Percentiles rank a stretch among this genome's conserved stretches.
Conservation (phyloP, 2,888 invertebrate genomes). For the Nomada flava region DNA sequence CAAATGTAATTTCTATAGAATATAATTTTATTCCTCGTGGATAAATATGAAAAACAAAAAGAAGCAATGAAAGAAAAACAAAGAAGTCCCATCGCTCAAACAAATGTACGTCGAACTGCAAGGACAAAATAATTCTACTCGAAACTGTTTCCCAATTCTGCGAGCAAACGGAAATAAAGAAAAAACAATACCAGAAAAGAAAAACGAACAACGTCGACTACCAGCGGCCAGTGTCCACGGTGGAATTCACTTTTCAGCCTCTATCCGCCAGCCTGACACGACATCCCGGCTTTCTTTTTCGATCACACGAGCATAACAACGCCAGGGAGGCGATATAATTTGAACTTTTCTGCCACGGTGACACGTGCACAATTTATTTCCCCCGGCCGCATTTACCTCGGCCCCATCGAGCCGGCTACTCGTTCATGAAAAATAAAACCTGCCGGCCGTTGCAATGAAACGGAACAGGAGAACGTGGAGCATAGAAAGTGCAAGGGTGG, state of each 20-base stretch:
- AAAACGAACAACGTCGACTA: not conserved
- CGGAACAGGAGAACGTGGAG: conserved; percentile 61
- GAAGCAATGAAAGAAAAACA: not conserved
- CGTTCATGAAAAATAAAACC: conserved; percentile 64
- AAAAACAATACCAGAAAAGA: not conserved
- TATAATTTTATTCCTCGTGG: too few species aligned
- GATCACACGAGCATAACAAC: conserved; percentile 30
- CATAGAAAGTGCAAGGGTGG: not conserved
- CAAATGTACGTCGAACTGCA: not conserved
- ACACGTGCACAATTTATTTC: conserved; percentile 50
- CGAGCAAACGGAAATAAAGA: too few species aligned
- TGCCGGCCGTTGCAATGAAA: conserved; percentile 65
- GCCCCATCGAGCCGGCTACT: conserved; percentile 13
- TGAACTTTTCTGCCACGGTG: conserved; percentile 44
- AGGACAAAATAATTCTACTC: not conserved
- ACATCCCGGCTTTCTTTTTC: conserved; percentile 19
- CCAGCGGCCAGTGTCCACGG: not conserved
- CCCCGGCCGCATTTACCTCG: conserved; percentile 23
- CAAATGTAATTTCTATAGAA: too few species aligned
- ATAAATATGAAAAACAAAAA: not conserved
- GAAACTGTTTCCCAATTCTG: not conserved
- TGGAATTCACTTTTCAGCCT: conserved; percentile 22
- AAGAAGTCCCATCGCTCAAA: not conserved
- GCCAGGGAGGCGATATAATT: conserved; percentile 37
- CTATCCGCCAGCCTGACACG: not conserved